Evolutionary conservation across 2,113 vertebrate genomes (phyloP).

Genomic region (Glareola pratincola): DNA sequence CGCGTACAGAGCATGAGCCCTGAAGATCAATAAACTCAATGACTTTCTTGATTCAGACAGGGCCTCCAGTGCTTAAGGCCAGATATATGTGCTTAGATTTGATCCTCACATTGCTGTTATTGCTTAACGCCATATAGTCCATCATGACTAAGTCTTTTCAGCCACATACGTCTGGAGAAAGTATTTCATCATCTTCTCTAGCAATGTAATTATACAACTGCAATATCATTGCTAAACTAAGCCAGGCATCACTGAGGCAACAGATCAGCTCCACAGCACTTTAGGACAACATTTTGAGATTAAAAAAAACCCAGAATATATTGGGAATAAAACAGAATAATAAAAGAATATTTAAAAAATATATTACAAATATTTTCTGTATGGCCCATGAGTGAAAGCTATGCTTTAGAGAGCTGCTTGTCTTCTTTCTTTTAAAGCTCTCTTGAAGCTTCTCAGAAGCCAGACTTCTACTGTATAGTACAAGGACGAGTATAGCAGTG

Average conservation of each 20-base stretch:
- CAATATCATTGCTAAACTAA: neutral
- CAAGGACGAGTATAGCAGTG: neutral
- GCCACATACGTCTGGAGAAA: neutral
- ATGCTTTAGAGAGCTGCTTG: neutral
- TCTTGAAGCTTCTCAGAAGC: neutral
- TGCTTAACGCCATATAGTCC: neutral
- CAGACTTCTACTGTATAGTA: neutral
- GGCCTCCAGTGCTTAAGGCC: neutral
- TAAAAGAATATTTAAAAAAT: neutral
- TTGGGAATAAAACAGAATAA: neutral
- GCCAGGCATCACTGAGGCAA: neutral
- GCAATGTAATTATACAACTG: neutral
- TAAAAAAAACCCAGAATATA: neutral
- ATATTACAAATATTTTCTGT: neutral
- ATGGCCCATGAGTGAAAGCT: neutral
- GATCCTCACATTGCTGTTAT: neutral
- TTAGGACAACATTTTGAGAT: neutral
- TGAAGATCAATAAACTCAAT: neutral
- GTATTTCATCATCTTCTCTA: neutral
- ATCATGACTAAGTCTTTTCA: neutral
- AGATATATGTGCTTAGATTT: neutral
- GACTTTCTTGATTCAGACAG: neutral
- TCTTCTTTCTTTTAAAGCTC: neutral
- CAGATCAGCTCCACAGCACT: neutral
- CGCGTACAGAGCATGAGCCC: fast-evolving